Evolutionary conservation across 1,140 invertebrate species (phyloP).

Genomic region (Eulimnadia texana): DNA sequence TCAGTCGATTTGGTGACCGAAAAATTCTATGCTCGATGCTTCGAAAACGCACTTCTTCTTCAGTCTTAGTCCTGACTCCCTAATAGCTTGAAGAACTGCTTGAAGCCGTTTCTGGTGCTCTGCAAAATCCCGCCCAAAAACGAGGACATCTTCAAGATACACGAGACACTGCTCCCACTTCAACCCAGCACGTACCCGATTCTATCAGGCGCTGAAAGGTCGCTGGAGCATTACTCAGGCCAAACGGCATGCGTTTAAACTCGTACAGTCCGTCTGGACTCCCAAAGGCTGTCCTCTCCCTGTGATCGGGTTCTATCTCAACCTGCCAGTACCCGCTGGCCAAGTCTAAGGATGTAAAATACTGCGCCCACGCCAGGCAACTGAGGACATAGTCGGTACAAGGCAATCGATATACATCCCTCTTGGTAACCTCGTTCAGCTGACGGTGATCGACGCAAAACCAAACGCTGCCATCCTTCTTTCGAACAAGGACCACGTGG

Average conservation of each 20-base stretch:
- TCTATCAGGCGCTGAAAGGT: slow-evolving; percentile 31
- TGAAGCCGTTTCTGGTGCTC: slow-evolving; percentile 6
- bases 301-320: slow-evolving; percentile 24
- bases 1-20: slow-evolving; percentile 15
- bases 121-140: slow-evolving; percentile 1
- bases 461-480: slow-evolving; percentile 30
- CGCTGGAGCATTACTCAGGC: slow-evolving; percentile 29
- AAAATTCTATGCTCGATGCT: background rate
- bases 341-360: slow-evolving; percentile 34
- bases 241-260: slow-evolving; percentile 31
- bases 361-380: slow-evolving; percentile 24
- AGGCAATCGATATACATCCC: slow-evolving; percentile 33
- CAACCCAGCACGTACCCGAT: slow-evolving; percentile 22
- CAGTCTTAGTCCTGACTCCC: background rate
- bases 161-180: slow-evolving; percentile 19
- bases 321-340: slow-evolving; percentile 34
- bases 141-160: slow-evolving; percentile 22
- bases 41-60: slow-evolving; percentile 1
- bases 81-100: background rate
- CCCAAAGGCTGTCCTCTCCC: slow-evolving; percentile 28
- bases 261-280: slow-evolving; percentile 25
- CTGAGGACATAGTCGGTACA: slow-evolving; percentile 32
- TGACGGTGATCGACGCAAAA: slow-evolving; percentile 32
- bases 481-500: slow-evolving; percentile 31
- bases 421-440: slow-evolving; percentile 29